These are phyloP conservation scores for Plectropomus leopardus DNA, from an alignment of 2,113 vertebrate species.

Conservation along the genomic window DNA sequence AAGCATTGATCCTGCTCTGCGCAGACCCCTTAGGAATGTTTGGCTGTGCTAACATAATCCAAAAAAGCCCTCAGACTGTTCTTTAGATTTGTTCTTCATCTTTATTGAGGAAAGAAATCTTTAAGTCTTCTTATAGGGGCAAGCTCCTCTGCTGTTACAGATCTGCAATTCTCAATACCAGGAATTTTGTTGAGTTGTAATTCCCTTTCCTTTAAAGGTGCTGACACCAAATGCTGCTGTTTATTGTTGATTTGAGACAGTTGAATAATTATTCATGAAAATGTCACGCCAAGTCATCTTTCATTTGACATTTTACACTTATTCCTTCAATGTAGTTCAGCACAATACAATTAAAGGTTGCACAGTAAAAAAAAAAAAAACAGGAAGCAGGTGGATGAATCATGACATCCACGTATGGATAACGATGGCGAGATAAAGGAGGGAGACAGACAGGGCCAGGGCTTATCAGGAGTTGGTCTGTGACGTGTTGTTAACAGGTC, in stretches of 20 bases:
- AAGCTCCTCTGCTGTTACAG: neutral
- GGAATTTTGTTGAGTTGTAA: neutral
- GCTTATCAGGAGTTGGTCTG: conserved; percentile 62
- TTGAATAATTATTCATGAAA: conserved; percentile 33
- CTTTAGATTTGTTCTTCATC: neutral
- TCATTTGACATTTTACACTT: conserved; percentile 28
- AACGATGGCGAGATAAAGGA: conserved; percentile 33
- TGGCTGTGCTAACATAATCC: neutral
- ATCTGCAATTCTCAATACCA: neutral
- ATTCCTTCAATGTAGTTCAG: conserved; percentile 3
- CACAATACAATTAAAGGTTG: conserved; percentile 24
- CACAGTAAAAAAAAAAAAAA: neutral
- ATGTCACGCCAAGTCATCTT: conserved; percentile 46
- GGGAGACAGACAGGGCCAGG: conserved; percentile 33
- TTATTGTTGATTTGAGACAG: conserved; percentile 34
- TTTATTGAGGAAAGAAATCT: too few relatives aligned
- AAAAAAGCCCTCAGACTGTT: neutral
- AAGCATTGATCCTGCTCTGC: neutral
- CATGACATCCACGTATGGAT: conserved; percentile 15
- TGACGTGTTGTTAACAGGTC: conserved; percentile 64
- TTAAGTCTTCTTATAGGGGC: neutral
- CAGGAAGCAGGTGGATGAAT: conserved; percentile 30
- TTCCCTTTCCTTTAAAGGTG: neutral
- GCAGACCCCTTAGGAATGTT: neutral
- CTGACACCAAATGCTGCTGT: conserved; percentile 20